A percentile compares a stretch with the other conserved stretches of the same genome.
phyloP scores from a whole-genome alignment of 64 coral and sea anemone genomes.

The Acropora tenuis region DNA sequence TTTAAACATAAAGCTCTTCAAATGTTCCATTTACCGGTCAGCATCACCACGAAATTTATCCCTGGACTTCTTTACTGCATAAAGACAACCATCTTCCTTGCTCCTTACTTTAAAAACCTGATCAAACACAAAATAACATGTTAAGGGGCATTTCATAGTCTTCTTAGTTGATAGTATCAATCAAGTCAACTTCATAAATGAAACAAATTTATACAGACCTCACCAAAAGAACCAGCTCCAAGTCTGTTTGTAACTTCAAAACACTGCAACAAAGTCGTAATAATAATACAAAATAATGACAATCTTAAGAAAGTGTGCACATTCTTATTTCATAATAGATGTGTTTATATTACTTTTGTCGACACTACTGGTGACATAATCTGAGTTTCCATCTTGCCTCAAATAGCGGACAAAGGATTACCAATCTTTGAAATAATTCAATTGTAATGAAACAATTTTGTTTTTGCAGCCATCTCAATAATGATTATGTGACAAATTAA shows the following conservation, averaged over 20 bases:
- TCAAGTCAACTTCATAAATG: not conserved
- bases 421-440: too few relatives aligned
- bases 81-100: constrained; percentile 95
- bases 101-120: constrained; percentile 98
- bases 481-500: too few relatives aligned
- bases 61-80: constrained; percentile 96
- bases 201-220: constrained; percentile 45
- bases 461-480: too few relatives aligned
- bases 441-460: too few relatives aligned
- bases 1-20: not conserved
- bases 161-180: too few relatives aligned
- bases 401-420: too few relatives aligned
- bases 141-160: too few relatives aligned
- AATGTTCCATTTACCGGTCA: constrained; percentile 66
- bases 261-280: constrained; percentile 57
- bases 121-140: not conserved
- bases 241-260: constrained; percentile 92
- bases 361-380: too few relatives aligned
- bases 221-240: constrained; percentile 98
- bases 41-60: constrained; percentile 96
- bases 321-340: too few relatives aligned
- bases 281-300: not conserved
- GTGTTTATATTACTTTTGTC: too few relatives aligned
- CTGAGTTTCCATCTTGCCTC: too few relatives aligned
- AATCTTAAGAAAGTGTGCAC: too few relatives aligned